These are phyloP conservation scores for Rhabdophis nuchalis DNA, from an alignment of 2,797 vertebrate species.

Conservation along the genomic window DNA sequence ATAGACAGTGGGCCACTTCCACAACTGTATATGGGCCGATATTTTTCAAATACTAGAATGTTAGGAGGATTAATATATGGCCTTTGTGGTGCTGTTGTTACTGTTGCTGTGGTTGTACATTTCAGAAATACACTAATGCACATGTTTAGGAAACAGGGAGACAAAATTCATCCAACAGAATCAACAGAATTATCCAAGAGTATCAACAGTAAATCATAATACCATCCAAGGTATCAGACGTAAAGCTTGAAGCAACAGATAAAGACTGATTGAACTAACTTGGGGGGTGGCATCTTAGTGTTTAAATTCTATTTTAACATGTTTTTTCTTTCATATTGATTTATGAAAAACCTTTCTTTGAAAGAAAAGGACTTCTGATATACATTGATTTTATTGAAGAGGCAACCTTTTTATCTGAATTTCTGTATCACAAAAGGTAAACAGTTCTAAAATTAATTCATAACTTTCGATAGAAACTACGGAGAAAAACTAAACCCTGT, in stretches of 20 bases:
- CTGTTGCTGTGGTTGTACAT: neutral
- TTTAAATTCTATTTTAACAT: neutral
- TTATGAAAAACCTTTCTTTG: neutral
- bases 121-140: neutral
- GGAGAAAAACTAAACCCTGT: neutral
- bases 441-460: neutral
- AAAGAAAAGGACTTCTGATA: neutral
- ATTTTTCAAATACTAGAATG: too few relatives aligned
- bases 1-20: conserved; percentile 65
- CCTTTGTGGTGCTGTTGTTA: neutral
- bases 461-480: neutral
- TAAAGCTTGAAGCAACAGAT: neutral
- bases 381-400: neutral
- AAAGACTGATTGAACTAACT: neutral
- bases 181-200: neutral
- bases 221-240: neutral
- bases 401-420: neutral
- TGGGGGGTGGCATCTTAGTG: neutral
- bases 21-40: fast-evolving
- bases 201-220: neutral
- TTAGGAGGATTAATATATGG: fast-evolving
- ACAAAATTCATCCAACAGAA: neutral
- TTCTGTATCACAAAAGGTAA: neutral
- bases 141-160: neutral
- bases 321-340: neutral